Base-by-base conservation (phyloP, 1,140 invertebrate species). In the Lethrus apterus region DNA sequence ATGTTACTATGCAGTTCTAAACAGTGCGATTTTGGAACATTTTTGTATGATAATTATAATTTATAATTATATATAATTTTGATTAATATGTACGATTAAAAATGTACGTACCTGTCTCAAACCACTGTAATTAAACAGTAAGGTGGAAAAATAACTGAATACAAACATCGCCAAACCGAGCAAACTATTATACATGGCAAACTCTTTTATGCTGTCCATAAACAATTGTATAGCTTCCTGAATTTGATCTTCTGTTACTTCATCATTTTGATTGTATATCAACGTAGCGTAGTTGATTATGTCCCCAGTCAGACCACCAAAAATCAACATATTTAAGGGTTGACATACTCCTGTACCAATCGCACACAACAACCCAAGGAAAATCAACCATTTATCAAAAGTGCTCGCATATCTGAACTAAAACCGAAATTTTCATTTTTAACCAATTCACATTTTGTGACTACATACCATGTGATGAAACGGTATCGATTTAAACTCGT, bases 261-360 rank as follows among this genome's bases (percentile, higher is more conserved):
- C 3, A 17, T 17, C 30, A 3, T 20, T 17, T 20, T 34, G 10
- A 18, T 42, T 41, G 2, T 4, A 13, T 8, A 14, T 14, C 3
- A 4, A 2, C 3, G 1, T 43, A 32, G 58, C 54, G 55, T 65
- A 66, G 7, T 59, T 46, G n/a, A 75, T 63, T 48, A 75, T 66
- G 11, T 59, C 59, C 18, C 72, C 73, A 0, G 81, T 73, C 42
- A 86, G 67, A 45, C 74, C 69, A 2, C 83, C 79, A 58, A 84
- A 83, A n/a, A 86, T 68, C 5, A 82, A 64, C 33, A 80, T 81
- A 55, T 86, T 80, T 4, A 80, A 52, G 0, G 83, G 83, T 24
- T 80, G 76, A 19, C 76, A 73, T 7, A 73, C 62, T 5, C 81
- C 82, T 13, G 79, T 76, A 29, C 72, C 62, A 1, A 78, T 50